phyloP scores from a whole-genome alignment of 2,797 vertebrate genomes.

The Miichthys miiuy region DNA sequence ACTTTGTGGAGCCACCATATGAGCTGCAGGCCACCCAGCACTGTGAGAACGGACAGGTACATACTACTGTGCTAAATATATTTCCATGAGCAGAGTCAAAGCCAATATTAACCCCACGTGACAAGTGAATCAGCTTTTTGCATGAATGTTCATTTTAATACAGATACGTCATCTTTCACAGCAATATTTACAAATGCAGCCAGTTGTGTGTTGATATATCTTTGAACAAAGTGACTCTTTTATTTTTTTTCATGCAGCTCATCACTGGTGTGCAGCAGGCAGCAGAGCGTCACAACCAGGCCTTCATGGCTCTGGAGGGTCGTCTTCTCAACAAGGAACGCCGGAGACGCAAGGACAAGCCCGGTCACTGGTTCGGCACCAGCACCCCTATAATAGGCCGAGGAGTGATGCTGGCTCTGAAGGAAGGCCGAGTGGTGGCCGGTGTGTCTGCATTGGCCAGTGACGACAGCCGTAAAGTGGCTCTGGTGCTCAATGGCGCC shows the following conservation, averaged over 20 bases:
- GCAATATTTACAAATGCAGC: background rate
- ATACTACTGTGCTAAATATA: constrained; percentile 25
- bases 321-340: constrained; percentile 94
- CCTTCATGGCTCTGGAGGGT: constrained; percentile 98
- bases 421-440: constrained; percentile 93
- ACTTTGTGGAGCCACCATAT: constrained; percentile 96
- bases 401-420: constrained; percentile 96
- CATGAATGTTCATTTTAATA: background rate
- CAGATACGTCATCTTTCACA: background rate
- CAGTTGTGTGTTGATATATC: background rate
- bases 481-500: constrained; percentile 93
- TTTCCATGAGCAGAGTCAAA: background rate
- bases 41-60: constrained; percentile 97
- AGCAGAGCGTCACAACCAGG: constrained; percentile 96
- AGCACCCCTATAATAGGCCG: constrained; percentile 94
- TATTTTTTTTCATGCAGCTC: constrained; percentile 81
- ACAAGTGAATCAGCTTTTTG: constrained; percentile 9
- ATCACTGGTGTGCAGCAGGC: constrained; percentile 98
- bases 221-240: constrained; percentile 2
- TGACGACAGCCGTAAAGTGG: constrained; percentile 96
- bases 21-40: constrained; percentile 96
- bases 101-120: background rate
- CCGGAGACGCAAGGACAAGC: constrained; percentile 90
- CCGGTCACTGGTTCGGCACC: constrained; percentile 98
- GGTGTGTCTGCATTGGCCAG: constrained; percentile 91